Evolutionary conservation across 2,113 vertebrate species (phyloP).

Genomic region (Periophthalmus modestus): DNA sequence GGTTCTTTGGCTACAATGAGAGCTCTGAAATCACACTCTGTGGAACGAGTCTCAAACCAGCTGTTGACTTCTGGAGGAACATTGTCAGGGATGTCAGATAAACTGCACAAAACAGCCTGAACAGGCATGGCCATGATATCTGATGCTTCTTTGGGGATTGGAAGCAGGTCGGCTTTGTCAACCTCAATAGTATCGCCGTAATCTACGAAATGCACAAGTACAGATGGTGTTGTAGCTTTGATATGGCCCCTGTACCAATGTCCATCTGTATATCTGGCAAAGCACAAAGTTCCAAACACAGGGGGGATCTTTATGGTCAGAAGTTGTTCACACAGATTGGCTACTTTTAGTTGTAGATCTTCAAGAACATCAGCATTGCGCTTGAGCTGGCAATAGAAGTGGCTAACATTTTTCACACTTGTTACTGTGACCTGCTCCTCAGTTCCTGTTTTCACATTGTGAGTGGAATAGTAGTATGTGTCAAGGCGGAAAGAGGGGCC

Average conservation of each 20-base stretch:
- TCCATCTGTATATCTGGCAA: conserved; percentile 86
- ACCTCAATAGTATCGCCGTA: conserved; percentile 85
- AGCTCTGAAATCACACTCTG: conserved; percentile 78
- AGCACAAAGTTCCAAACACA: conserved; percentile 79
- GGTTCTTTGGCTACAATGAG: conserved; percentile 85
- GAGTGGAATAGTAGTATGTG: conserved; percentile 88
- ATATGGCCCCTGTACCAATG: conserved; percentile 89
- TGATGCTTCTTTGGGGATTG: conserved; percentile 82
- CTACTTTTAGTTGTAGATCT: conserved; percentile 74
- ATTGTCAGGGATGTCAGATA: conserved; percentile 78
- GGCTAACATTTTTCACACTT: conserved; percentile 74
- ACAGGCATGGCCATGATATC: conserved; percentile 86
- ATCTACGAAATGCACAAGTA: conserved; percentile 89
- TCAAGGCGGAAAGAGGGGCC: conserved; percentile 76
- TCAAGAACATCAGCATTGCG: conserved; percentile 77
- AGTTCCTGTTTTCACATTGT: conserved; percentile 85
- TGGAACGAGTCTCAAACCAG: conserved; percentile 83
- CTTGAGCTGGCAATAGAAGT: conserved; percentile 88
- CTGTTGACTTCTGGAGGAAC: conserved; percentile 72
- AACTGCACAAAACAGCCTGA: conserved; percentile 86
- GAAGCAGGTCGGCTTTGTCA: conserved; percentile 77
- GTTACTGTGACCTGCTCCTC: conserved; percentile 86
- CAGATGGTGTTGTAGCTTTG: conserved; percentile 65
- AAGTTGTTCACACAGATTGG: conserved; percentile 66
- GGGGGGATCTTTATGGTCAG: conserved; percentile 53